Evolutionary conservation across 2,888 invertebrate genomes (phyloP).

Genomic region (Rotaria socialis): DNA sequence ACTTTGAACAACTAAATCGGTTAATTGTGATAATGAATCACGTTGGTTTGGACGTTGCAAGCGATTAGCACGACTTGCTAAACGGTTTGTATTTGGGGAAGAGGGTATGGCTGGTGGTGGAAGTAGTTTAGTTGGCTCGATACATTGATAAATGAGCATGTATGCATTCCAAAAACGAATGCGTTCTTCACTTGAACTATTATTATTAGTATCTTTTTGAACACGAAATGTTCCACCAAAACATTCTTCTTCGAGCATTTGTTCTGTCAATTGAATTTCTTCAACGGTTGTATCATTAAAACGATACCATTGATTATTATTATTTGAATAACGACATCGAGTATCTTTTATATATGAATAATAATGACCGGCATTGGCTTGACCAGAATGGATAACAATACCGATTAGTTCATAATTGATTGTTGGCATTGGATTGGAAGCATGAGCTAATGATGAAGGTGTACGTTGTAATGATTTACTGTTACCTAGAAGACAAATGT

Average conservation of each 20-base stretch:
- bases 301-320: conserved; percentile 61
- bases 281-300: conserved; percentile 63
- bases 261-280: conserved; percentile 61
- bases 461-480: background rate
- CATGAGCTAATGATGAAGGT: background rate
- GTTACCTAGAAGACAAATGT: too few relatives aligned
- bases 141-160: conserved; percentile 61
- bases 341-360: conserved; percentile 62
- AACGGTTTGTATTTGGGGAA: background rate
- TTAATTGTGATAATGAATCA: conserved; percentile 41
- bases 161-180: conserved; percentile 64
- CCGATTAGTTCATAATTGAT: conserved; percentile 62
- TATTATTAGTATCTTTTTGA: conserved; percentile 55
- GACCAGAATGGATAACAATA: conserved; percentile 63
- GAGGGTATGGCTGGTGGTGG: background rate
- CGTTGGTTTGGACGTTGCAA: background rate
- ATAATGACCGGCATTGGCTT: conserved; percentile 64
- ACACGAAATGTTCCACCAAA: conserved; percentile 63
- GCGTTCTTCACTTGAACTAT: conserved; percentile 59
- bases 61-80: background rate
- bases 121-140: background rate
- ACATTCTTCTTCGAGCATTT: conserved; percentile 60
- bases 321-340: conserved; percentile 47
- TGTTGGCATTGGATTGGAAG: background rate
- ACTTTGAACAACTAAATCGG: conserved; percentile 40